phyloP scores from a whole-genome alignment of 2,888 invertebrate genomes.

The Matsumyia berberina region DNA sequence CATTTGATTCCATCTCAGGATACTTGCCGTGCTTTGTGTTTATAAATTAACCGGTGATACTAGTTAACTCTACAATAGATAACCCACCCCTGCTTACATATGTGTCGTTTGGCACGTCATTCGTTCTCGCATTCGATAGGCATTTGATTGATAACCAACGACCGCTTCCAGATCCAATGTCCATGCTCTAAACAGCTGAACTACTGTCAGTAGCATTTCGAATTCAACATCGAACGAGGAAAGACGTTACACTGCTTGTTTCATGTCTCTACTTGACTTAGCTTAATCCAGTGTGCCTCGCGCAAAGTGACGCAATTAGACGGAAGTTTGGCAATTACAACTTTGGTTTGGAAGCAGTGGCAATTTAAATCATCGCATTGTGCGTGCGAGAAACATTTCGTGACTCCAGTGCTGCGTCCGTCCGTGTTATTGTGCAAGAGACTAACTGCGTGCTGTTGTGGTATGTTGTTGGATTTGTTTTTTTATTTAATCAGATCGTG shows the following conservation, averaged over 20 bases:
- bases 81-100: conserved; percentile 34
- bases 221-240: conserved; percentile 26
- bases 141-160: conserved; percentile 46
- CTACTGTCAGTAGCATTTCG: conserved; percentile 17
- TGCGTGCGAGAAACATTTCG: conserved; percentile 51
- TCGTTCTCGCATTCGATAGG: conserved; percentile 15
- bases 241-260: conserved; percentile 15
- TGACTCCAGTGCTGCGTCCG: conserved; percentile 26
- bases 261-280: conserved; percentile 17
- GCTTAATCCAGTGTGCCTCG: conserved; percentile 32
- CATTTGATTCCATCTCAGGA: conserved; percentile 31
- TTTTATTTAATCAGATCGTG: conserved; percentile 47
- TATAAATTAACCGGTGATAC: conserved; percentile 19
- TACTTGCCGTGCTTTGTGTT: not conserved
- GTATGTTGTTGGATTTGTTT: conserved; percentile 46
- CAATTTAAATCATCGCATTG: conserved; percentile 51
- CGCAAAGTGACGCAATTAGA: conserved; percentile 46
- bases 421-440: conserved; percentile 47
- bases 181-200: conserved; percentile 23
- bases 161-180: conserved; percentile 29
- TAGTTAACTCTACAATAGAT: conserved; percentile 19
- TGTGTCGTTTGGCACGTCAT: conserved; percentile 40
- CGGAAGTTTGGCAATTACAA: conserved; percentile 63
- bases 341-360: conserved; percentile 29
- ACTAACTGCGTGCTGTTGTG: conserved; percentile 14